A percentile compares a stretch with the other conserved stretches of the same genome.
phyloP scores from a whole-genome alignment of 1,140 invertebrate genomes.

The Aphidius gifuensis region DNA sequence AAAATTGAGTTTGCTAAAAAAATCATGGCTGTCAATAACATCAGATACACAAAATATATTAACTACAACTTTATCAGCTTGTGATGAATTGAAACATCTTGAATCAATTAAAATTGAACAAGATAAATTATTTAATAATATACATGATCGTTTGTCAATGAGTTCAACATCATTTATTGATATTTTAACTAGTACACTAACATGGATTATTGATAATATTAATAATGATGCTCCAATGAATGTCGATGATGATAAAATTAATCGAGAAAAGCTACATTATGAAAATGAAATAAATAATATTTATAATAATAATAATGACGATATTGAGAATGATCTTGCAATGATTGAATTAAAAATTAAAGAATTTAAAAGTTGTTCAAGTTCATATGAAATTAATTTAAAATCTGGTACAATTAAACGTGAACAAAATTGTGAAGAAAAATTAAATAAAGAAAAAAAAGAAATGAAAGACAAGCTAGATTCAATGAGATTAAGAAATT shows the following conservation, averaged over 20 bases:
- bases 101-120: slow-evolving; percentile 28
- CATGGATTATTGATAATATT: slow-evolving; percentile 23
- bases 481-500: slow-evolving; percentile 34
- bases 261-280: slow-evolving; percentile 32
- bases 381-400: slow-evolving; percentile 28
- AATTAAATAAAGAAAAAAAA: slow-evolving; percentile 38
- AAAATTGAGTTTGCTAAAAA: slow-evolving; percentile 24
- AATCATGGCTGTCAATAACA: slow-evolving; percentile 30
- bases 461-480: slow-evolving; percentile 43
- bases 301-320: slow-evolving; percentile 20
- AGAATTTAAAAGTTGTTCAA: slow-evolving; percentile 26
- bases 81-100: slow-evolving; percentile 36
- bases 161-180: slow-evolving; percentile 31
- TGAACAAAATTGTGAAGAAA: slow-evolving; percentile 34
- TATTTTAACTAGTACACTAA: slow-evolving; percentile 32
- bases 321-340: slow-evolving; percentile 28
- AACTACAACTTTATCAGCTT: slow-evolving; percentile 22
- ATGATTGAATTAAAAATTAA: slow-evolving; percentile 31
- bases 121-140: slow-evolving; percentile 27
- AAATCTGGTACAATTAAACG: slow-evolving; percentile 33
- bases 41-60: slow-evolving; percentile 29
- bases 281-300: slow-evolving; percentile 27
- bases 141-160: slow-evolving; percentile 26
- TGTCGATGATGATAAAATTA: slow-evolving; percentile 13
- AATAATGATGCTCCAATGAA: slow-evolving; percentile 2